A percentile compares a stretch with the other conserved stretches of the same genome.
Conservation (phyloP, 2,797 vertebrate species). For the Phoeniculus purpureus region DNA sequence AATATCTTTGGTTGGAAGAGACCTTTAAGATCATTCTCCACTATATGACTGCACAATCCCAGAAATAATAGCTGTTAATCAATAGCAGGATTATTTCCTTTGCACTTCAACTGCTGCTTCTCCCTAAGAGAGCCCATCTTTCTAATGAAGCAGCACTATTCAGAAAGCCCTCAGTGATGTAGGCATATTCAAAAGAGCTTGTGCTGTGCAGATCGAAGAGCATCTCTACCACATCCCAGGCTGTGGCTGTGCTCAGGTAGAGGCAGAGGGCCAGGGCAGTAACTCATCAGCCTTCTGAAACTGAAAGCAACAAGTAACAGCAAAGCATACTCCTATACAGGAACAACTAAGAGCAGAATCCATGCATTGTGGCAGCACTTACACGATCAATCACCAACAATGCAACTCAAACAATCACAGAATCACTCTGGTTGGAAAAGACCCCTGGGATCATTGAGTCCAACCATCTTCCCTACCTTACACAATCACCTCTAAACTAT, state of each 20-base stretch:
- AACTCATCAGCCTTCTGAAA: background rate
- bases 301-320: background rate
- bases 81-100: background rate
- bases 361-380: background rate
- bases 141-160: background rate
- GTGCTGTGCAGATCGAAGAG: background rate
- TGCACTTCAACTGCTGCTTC: background rate
- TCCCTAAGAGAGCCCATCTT: background rate
- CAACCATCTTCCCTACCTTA: too few relatives aligned
- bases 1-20: too few relatives aligned
- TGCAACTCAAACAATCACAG: fast-evolving
- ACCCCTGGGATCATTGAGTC: too few relatives aligned
- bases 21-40: background rate
- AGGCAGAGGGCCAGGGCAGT: background rate
- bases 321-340: fast-evolving
- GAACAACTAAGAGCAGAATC: background rate
- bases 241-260: too few relatives aligned
- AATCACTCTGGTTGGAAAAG: too few relatives aligned
- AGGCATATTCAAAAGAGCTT: background rate
- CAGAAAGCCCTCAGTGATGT: background rate
- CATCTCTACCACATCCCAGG: background rate
- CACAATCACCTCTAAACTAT: too few relatives aligned
- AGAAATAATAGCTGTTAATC: background rate
- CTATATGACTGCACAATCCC: background rate
- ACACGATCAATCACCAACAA: background rate